A percentile compares a stretch with the other conserved stretches of the same genome.
Evolutionary conservation across 2,113 vertebrate species (phyloP).

Genomic region (Macaca mulatta): DNA sequence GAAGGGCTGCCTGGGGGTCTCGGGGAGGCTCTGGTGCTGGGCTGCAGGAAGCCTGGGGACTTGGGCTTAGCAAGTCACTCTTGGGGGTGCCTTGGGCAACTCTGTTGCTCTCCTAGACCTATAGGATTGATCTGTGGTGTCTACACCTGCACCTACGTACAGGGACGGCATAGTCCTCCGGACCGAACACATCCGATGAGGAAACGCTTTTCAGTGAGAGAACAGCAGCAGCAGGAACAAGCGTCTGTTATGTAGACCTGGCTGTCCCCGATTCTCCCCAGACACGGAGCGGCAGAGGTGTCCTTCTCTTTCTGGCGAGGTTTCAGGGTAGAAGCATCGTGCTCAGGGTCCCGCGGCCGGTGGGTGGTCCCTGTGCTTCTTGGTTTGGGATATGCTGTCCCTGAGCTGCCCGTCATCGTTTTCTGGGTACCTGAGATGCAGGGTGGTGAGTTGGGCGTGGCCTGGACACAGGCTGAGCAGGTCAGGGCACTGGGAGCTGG

Average conservation of each 20-base stretch:
- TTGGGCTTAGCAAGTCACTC: not conserved
- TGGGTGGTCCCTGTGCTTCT: not conserved
- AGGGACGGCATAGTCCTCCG: fast-evolving
- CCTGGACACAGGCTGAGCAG: no score
- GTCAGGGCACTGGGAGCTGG: not conserved
- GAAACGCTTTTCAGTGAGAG: fast-evolving
- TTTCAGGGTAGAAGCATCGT: fast-evolving
- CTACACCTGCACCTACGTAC: fast-evolving
- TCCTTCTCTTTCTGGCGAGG: not conserved
- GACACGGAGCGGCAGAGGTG: fast-evolving
- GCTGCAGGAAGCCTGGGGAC: no score
- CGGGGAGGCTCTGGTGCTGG: not conserved
- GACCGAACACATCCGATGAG: fast-evolving
- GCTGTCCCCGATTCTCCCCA: fast-evolving
- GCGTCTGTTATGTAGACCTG: fast-evolving
- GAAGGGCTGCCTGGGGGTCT: no score
- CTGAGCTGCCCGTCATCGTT: fast-evolving
- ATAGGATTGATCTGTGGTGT: not conserved
- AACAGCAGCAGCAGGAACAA: fast-evolving
- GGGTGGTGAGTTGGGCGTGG: fast-evolving
- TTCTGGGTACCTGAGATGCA: not conserved
- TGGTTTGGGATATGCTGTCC: not conserved
- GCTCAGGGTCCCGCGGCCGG: fast-evolving
- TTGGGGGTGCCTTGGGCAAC: not conserved
- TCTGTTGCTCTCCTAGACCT: not conserved